Evolutionary conservation across 2,888 invertebrate species (phyloP), one percentile per base, ranked within the genome.

Genomic region (Coleophora deauratella): DNA sequence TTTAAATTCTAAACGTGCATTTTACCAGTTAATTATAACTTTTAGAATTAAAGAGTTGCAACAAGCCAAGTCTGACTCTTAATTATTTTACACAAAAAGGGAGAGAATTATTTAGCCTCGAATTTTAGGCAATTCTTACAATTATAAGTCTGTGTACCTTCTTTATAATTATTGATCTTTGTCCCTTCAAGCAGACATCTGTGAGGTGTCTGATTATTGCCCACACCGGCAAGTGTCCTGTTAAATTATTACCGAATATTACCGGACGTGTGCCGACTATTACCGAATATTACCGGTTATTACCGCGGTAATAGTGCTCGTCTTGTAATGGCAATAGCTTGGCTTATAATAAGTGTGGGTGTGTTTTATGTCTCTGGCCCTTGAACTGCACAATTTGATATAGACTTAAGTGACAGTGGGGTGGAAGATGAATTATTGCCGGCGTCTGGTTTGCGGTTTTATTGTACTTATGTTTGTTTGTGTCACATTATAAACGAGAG

Each of bases 161-260:
- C 21, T 21, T 21, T 6, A 21, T n/a, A 21, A 21, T 21, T 21
- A 3, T 21, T 4, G 21, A 28, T 70, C 69, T 70, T 35, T 60
- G 59, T 15, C 56, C 41, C 59, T 66, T 66, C 65, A 69, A 72
- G 68, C 55, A 63, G 61, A 59, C 75, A 70, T 78, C 76, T 75
- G 72, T 62, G 66, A 75, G 72, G 70, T 76, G 74, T 78, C 69
- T 71, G 74, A 75, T 72, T 79, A 79, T 74, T 66, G 68, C 68
- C 66, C 60, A 62, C 62, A 66, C 61, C 59, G 54, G 59, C 68
- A 66, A 76, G 76, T 74, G 74, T 63, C 62, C 59, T 61, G 68
- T 64, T 78, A 74, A 80, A 80, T 77, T 81, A 81, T 79, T 64
- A 68, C 72, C 62, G 47, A 59, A 52, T 59, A 74, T 72, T 66